Evolutionary conservation across 2,113 vertebrate genomes (phyloP), one percentile per base, ranked within the genome.

Genomic region (Seriola aureovittata): DNA sequence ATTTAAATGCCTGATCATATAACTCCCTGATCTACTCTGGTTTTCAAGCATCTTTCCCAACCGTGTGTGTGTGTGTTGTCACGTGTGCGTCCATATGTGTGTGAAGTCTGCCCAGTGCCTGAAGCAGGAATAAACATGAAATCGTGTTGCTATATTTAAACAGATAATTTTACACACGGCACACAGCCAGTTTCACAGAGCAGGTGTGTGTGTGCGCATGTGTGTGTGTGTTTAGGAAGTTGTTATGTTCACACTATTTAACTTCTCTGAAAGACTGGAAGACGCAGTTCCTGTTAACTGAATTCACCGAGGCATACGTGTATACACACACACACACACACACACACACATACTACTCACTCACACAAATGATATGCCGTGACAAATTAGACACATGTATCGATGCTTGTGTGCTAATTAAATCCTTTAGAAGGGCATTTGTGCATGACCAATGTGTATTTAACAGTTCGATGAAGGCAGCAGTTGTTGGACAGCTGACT

Each of bases 61-160:
- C 36, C 17, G 40, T 10, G 40, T 42, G 40, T 10, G 40, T 42
- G 40, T 9, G 38, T 52, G 52, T 71, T 70, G 23, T 25, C 68
- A 42, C 58, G 4, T 88, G 76, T 81, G 44, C 64, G n/a, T 74
- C 46, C 42, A 55, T 62, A 59, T 72, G 63, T 66, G 81, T 71
- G 52, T 85, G 75, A 89, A 94, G 68, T 96, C 95, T 96, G 95
- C 95, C 95, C 32, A 16, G 95, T 87, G 82, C 93, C 93, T 89
- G 89, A 48, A 81, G 89, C 94, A 89, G 91, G 95, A 95, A 95
- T 96, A 96, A 94, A 91, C 75, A 79, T 87, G 89, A 91, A 90
- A 92, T 90, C 59, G 46, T 42, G 80, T 71, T 68, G 75, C 92
- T 93, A 93, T 90, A 92, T 92, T 88, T 94, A 90, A 72, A 52